Percentiles rank a stretch among this genome's conserved stretches.
phyloP scores from a whole-genome alignment of 2,888 invertebrate genomes.

The Exephanes ischioxanthus region DNA sequence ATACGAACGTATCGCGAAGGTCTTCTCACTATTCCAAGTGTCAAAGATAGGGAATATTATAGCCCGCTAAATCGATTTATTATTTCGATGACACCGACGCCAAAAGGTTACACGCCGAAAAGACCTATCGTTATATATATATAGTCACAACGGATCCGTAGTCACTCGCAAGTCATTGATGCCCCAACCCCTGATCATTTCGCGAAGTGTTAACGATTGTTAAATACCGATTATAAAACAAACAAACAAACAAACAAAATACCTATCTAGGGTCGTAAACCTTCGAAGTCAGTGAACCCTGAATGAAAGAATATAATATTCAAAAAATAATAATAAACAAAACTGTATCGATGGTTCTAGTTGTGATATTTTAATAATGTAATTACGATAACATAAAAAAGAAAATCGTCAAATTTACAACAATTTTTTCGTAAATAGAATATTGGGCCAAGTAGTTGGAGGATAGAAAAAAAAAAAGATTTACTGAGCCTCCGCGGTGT shows the following conservation, averaged over 20 bases:
- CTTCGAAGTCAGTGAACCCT: slow-evolving; percentile 51
- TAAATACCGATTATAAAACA: slow-evolving; percentile 59
- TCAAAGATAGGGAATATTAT: slow-evolving; percentile 2
- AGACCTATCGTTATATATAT: slow-evolving; percentile 30
- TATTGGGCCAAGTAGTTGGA: slow-evolving; percentile 55
- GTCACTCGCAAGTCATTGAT: slow-evolving; percentile 72
- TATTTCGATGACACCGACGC: slow-evolving; percentile 25
- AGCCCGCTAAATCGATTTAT: not conserved
- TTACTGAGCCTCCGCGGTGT: slow-evolving; percentile 29
- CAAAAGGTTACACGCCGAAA: slow-evolving; percentile 17
- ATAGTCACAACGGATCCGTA: slow-evolving; percentile 54
- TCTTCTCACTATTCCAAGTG: slow-evolving; percentile 59
- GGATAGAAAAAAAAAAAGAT: slow-evolving; percentile 40
- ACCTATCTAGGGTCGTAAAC: slow-evolving; percentile 34
- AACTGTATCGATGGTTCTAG: slow-evolving; percentile 83
- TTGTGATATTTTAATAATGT: slow-evolving; percentile 84
- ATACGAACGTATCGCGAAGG: slow-evolving; percentile 5
- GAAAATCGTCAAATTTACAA: slow-evolving; percentile 70
- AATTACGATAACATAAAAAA: slow-evolving; percentile 70
- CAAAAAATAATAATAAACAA: slow-evolving; percentile 65
- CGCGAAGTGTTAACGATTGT: slow-evolving; percentile 67
- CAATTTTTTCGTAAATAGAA: slow-evolving; percentile 62
- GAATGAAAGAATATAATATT: slow-evolving; percentile 42
- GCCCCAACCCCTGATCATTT: slow-evolving; percentile 67
- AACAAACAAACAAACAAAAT: slow-evolving; percentile 56